These are phyloP conservation scores for Chaetodon auriga DNA, from an alignment of 2,113 vertebrate genomes.

Conservation along the genomic window DNA sequence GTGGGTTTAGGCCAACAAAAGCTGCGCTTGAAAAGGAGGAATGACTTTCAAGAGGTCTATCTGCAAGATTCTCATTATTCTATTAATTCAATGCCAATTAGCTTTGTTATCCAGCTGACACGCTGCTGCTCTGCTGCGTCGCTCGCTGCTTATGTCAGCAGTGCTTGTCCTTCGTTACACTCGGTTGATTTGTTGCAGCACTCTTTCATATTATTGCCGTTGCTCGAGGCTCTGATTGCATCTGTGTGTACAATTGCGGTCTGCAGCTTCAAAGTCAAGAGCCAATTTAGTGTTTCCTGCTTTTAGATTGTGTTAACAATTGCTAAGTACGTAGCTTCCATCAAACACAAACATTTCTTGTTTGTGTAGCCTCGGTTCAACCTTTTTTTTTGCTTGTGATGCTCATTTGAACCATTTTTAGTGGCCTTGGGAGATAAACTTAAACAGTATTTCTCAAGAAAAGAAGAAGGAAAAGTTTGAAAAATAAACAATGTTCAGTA, in stretches of 20 bases:
- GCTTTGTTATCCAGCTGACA: slow-evolving; percentile 53
- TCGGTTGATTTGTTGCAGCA: slow-evolving; percentile 35
- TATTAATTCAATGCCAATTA: slow-evolving; percentile 64
- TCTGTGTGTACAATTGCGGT: background rate
- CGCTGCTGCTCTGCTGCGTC: slow-evolving; percentile 28
- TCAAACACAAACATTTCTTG: slow-evolving; percentile 22
- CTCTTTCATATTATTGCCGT: slow-evolving; percentile 31
- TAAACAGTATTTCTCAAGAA: too few species aligned
- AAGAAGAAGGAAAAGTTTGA: too few species aligned
- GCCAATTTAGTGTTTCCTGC: slow-evolving; percentile 7
- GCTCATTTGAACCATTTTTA: too few species aligned
- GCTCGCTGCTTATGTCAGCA: slow-evolving; percentile 51
- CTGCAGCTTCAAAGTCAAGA: slow-evolving; percentile 47
- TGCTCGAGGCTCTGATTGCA: background rate
- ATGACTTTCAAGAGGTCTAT: slow-evolving; percentile 60
- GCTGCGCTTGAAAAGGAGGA: slow-evolving; percentile 31
- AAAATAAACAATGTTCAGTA: too few species aligned
- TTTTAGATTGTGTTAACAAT: slow-evolving; percentile 5
- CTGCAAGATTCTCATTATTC: slow-evolving; percentile 50
- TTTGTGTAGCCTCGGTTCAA: background rate
- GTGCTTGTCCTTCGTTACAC: slow-evolving; percentile 26
- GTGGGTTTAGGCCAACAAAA: slow-evolving; percentile 43
- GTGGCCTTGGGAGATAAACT: too few species aligned
- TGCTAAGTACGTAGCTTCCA: background rate
- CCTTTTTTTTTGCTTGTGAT: background rate